Evolutionary conservation across 37 sponge, comb jelly and placozoan genomes (phyloP), one percentile per base, ranked within the genome.

Genomic region (Haliclona indistincta): DNA sequence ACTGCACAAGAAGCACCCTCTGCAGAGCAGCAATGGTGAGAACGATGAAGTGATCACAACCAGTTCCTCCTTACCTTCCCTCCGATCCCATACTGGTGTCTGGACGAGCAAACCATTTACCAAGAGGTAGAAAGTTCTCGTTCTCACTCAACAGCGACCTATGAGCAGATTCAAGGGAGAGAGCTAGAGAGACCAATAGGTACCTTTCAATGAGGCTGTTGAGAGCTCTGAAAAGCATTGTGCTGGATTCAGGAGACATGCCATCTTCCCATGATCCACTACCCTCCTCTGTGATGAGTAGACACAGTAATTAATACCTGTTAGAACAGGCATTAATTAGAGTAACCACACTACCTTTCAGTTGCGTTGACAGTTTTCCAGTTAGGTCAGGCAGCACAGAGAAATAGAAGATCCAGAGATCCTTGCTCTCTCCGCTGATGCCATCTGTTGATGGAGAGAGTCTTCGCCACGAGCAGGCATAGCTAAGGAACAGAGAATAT

Each of bases 371-470:
- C 30, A 91, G 70, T 41, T 69, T 54, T 38, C 54, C 73, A 1
- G 67, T 34, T 36, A 91, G 56, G 56, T 91, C 79, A 17, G 91
- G 85, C 8, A 61, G 40, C 0, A 77, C 77, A n/a, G 86, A 76
- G 71, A 81, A 91, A 63, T 86, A 78, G 54, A 91, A 91, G 2
- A 91, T 30, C 91, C 91, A 91, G 68, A 91, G 56, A 34, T 91
- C 91, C 68, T 85, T 91, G 30, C 56, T 56, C 33, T 91, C 91
- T 28, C 74, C 91, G 42, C 66, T 73, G n/a, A 63, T 35, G 17
- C 71, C 78, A 67, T 76, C 85, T 7, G 78, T 66, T 1, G 52
- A 53, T 2, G 82, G 82, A 63, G 56, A 70, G 28, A 76, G 42
- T 2, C 82, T 54, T 1, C 88, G 68, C 88, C 88, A 87, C 2